Percentiles rank a stretch among this genome's conserved stretches.
These are phyloP conservation scores for Bovichtus variegatus DNA, from an alignment of 2,797 vertebrate species.

Conservation along the genomic window DNA sequence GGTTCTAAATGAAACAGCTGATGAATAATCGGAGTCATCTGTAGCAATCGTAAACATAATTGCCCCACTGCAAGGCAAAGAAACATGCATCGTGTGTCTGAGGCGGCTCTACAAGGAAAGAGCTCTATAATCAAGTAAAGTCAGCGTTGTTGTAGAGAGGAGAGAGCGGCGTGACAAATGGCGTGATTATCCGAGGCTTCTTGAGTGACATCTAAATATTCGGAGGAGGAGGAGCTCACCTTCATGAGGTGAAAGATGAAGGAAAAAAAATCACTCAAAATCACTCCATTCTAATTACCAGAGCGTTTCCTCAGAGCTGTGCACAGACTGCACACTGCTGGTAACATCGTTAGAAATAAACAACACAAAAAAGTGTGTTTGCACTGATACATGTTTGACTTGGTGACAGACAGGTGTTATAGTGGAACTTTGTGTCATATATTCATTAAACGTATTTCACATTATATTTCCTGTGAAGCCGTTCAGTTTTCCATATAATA, in stretches of 20 bases:
- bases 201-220: constrained; percentile 13
- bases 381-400: not conserved
- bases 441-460: not conserved
- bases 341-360: not conserved
- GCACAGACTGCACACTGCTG: not conserved
- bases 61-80: constrained; percentile 10
- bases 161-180: constrained; percentile 23
- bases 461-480: too few species aligned
- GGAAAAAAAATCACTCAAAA: constrained; percentile 27
- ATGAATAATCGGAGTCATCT: constrained; percentile 25
- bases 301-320: constrained; percentile 45
- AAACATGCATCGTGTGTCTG: not conserved
- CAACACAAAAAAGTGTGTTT: not conserved
- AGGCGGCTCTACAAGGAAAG: not conserved
- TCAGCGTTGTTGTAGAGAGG: not conserved
- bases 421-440: not conserved
- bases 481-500: too few species aligned
- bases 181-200: constrained; percentile 17
- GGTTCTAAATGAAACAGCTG: constrained; percentile 22
- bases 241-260: constrained; percentile 42
- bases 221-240: constrained; percentile 39
- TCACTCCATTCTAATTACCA: constrained; percentile 50
- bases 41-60: constrained; percentile 30
- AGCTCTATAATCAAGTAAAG: constrained; percentile 17
- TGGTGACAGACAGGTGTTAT: not conserved